Conservation (phyloP, 2,113 vertebrate species). For the Cebidichthys violaceus region DNA sequence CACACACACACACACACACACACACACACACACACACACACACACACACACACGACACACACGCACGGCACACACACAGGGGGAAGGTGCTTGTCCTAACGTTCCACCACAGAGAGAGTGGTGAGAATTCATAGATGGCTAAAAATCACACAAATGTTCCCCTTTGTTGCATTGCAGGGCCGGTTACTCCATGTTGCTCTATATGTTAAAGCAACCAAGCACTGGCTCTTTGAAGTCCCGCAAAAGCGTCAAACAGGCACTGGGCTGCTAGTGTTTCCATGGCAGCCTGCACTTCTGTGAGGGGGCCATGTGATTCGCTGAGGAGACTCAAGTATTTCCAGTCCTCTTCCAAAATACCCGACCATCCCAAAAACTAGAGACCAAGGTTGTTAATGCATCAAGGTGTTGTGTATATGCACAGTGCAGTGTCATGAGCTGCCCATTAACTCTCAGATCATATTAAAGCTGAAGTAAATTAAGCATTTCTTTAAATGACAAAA, state of each 20-base stretch:
- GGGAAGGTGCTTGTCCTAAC: neutral
- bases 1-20: too few relatives aligned
- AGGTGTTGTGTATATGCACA: neutral
- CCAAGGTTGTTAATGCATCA: neutral
- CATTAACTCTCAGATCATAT: neutral
- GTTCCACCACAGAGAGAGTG: slow-evolving; percentile 11
- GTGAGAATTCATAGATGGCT: slow-evolving; percentile 41
- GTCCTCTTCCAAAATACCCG: slow-evolving; percentile 27
- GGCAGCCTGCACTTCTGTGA: slow-evolving; percentile 51
- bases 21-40: too few relatives aligned
- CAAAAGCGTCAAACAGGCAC: slow-evolving; percentile 51
- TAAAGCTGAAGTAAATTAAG: neutral
- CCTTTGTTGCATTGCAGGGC: slow-evolving; percentile 55
- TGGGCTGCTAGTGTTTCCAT: slow-evolving; percentile 60
- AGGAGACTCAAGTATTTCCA: slow-evolving; percentile 28
- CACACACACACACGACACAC: too few relatives aligned
- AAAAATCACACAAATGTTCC: slow-evolving; percentile 54
- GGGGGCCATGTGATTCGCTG: slow-evolving; percentile 3
- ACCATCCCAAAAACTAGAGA: slow-evolving; percentile 14
- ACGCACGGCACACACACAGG: too few relatives aligned
- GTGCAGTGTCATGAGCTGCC: neutral
- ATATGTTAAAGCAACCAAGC: slow-evolving; percentile 59
- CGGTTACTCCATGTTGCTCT: slow-evolving; percentile 53
- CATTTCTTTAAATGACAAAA: neutral
- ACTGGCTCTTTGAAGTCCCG: slow-evolving; percentile 63